These are phyloP conservation scores for Diogma glabrata DNA, from an alignment of 2,888 invertebrate species.

Conservation along the genomic window DNA sequence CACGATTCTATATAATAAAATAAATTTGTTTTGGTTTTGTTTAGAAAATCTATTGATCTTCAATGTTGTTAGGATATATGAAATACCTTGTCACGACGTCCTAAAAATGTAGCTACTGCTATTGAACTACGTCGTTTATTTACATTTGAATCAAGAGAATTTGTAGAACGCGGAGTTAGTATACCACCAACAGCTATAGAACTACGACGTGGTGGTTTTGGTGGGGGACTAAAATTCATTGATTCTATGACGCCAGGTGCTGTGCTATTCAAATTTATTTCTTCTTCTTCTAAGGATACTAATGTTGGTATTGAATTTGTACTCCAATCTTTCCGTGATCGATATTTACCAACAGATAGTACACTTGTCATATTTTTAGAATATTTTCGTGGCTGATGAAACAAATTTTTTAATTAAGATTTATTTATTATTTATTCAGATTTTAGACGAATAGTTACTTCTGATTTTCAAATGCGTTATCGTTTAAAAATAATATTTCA, in stretches of 20 bases:
- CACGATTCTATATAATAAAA: too few species aligned
- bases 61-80: too few species aligned
- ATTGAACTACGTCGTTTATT: conserved; percentile 36
- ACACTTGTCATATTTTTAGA: conserved; percentile 31
- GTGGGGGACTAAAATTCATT: conserved; percentile 19
- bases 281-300: conserved; percentile 32
- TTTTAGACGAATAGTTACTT: too few species aligned
- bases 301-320: conserved; percentile 35
- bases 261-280: conserved; percentile 14
- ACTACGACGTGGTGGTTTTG: conserved; percentile 33
- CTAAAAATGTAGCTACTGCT: conserved; percentile 32
- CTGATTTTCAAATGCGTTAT: too few species aligned
- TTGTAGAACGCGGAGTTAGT: conserved; percentile 17
- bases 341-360: conserved; percentile 33
- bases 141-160: conserved; percentile 24
- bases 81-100: conserved; percentile 25
- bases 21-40: too few species aligned
- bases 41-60: too few species aligned
- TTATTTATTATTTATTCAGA: too few species aligned
- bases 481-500: too few species aligned
- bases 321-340: conserved; percentile 35
- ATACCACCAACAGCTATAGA: conserved; percentile 29
- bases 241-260: too few species aligned
- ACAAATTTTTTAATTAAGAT: too few species aligned
- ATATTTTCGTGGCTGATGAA: too few species aligned